Conservation (phyloP, 2,113 vertebrate species). For the Colinus virginianus region DNA sequence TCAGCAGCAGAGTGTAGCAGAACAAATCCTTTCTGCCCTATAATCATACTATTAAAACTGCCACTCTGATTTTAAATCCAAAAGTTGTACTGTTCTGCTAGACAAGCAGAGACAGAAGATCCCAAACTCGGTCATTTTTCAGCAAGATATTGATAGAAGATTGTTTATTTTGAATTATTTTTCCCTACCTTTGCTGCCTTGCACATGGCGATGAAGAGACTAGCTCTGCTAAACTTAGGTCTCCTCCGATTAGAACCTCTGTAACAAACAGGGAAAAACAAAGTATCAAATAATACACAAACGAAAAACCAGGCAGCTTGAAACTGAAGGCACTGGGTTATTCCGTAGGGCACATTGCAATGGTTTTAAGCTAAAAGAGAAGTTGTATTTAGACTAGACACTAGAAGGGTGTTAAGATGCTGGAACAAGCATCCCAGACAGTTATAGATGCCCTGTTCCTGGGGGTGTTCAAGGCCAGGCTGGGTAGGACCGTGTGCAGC, state of each 20-base stretch:
- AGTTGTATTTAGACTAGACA: too few species aligned
- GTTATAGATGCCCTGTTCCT: too few species aligned
- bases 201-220: background rate
- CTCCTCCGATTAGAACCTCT: background rate
- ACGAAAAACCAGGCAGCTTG: background rate
- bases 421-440: too few species aligned
- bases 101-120: background rate
- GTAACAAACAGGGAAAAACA: background rate
- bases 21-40: background rate
- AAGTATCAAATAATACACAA: background rate
- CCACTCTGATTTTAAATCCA: background rate
- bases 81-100: background rate
- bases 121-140: background rate
- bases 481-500: too few species aligned
- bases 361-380: too few species aligned
- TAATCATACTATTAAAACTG: background rate
- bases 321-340: background rate
- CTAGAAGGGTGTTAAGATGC: too few species aligned
- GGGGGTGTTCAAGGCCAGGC: too few species aligned
- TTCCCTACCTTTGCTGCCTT: background rate
- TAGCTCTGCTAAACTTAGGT: background rate
- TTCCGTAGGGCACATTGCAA: background rate
- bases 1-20: background rate
- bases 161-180: background rate
- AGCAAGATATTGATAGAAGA: background rate